Percentiles rank a stretch among this genome's conserved stretches.
Evolutionary conservation across 2,113 vertebrate genomes (phyloP).

Genomic region (Onychostruthus taczanowskii): DNA sequence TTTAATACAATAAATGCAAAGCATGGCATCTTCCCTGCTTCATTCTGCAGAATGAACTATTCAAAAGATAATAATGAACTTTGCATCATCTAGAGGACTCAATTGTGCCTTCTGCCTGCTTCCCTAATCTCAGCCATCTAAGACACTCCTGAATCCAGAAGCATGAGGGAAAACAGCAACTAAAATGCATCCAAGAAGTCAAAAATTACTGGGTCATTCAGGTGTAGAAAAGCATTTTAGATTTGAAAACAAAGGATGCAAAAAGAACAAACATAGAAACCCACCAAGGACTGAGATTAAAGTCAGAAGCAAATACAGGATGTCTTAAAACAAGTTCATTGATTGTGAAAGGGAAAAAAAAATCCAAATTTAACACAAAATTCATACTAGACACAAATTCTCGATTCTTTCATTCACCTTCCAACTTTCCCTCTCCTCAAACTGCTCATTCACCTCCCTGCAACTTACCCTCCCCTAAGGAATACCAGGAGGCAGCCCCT

Average conservation of each 20-base stretch:
- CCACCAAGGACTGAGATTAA: background rate
- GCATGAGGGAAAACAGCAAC: background rate
- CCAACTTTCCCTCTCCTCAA: background rate
- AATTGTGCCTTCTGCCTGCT: slow-evolving; percentile 1
- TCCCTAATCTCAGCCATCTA: background rate
- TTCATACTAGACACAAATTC: background rate
- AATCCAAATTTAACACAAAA: background rate
- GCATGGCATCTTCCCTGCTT: background rate
- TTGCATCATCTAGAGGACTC: background rate
- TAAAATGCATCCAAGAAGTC: background rate
- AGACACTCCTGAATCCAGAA: background rate
- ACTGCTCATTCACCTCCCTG: background rate
- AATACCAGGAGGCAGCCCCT: background rate
- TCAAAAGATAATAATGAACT: slow-evolving; percentile 41
- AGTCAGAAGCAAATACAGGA: background rate
- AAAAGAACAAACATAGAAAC: background rate
- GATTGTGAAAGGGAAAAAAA: background rate
- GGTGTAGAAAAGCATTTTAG: background rate
- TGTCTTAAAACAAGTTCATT: background rate
- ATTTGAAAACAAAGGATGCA: background rate
- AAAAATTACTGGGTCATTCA: slow-evolving; percentile 28
- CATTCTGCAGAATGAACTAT: slow-evolving; percentile 3
- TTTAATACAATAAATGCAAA: slow-evolving; percentile 17
- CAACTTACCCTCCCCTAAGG: background rate
- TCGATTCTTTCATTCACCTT: background rate